Base-by-base conservation (phyloP, 2,113 vertebrate genomes). In the Brachirus orientalis region DNA sequence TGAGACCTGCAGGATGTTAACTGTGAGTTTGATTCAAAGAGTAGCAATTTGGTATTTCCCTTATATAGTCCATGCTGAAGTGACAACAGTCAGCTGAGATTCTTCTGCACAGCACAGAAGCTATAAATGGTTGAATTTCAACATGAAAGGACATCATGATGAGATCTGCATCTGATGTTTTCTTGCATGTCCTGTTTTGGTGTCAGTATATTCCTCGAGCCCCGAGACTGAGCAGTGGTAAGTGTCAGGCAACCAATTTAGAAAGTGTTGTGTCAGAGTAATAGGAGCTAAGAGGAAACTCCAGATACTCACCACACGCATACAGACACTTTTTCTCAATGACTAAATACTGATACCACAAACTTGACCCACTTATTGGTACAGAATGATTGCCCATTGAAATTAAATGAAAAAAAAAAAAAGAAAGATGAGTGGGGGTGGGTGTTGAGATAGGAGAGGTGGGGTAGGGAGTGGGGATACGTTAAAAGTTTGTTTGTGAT, bases 251-350 rank as follows among this genome's bases (percentile, higher is more conserved):
- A 10, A 65, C 58, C 73, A 66, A 86, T 85, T 84, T 83, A 85
- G 80, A 88, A 88, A 78, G 65, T 79, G 84, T 83, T 48, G 76
- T 72, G 75, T 85, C 73, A 51, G 86, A 80, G 88, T 75, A 88
- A 87, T 77, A 53, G 45, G 82, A 90, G 76, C 79, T 76, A 48
- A 68, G 59, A 65, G 77, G 64, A 70, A 82, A 68, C 38, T 75
- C 62, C 54, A 63, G 46, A 69, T 61, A 69, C 54, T 52, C 48
- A 61, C 48, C 59, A 19, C 33, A 63, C 53, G 38, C 47, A 77
- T 47, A 19, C 46, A 47, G 52, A 78, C 10, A 47, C 48, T 56
- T 54, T 60, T 18, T 51, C 14, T 45, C 51, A 63, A 50, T 69
- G 63, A 63, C 64, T 65, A 37, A 59, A 41, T 61, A 55, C 61